Evolutionary conservation across 2,888 invertebrate genomes (phyloP).

Genomic region (Plutella xylostella): DNA sequence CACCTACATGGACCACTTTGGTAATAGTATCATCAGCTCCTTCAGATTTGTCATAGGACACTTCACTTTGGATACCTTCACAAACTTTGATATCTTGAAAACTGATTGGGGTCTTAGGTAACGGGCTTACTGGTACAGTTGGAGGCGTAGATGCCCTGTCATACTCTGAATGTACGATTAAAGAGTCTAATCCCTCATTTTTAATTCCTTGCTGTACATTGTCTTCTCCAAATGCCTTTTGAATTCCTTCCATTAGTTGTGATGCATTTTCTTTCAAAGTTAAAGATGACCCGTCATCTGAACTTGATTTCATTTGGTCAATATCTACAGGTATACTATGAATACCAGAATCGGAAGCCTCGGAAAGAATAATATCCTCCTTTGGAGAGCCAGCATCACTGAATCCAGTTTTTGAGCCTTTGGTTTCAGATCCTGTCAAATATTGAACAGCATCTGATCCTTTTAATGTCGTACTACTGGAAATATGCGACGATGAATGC

Average conservation of each 20-base stretch:
- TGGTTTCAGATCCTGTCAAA: neutral
- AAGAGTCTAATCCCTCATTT: slow-evolving; percentile 39
- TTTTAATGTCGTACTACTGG: slow-evolving; percentile 26
- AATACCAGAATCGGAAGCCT: slow-evolving; percentile 38
- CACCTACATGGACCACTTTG: slow-evolving; percentile 64
- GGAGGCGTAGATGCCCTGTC: slow-evolving; percentile 72
- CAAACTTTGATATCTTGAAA: slow-evolving; percentile 49
- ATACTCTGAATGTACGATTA: slow-evolving; percentile 27
- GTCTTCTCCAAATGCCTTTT: slow-evolving; percentile 50
- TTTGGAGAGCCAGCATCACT: slow-evolving; percentile 26
- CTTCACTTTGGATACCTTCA: slow-evolving; percentile 52
- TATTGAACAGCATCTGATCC: slow-evolving; percentile 16
- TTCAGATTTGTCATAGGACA: slow-evolving; percentile 50
- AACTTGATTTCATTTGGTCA: slow-evolving; percentile 17
- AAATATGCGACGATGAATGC: slow-evolving; percentile 21
- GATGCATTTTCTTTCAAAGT: slow-evolving; percentile 29
- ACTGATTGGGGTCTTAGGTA: slow-evolving; percentile 47
- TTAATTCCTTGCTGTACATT: slow-evolving; percentile 56
- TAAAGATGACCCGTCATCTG: slow-evolving; percentile 19
- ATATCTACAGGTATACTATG: slow-evolving; percentile 36
- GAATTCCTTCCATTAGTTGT: slow-evolving; percentile 40
- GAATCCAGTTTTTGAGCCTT: slow-evolving; percentile 14
- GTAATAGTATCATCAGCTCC: slow-evolving; percentile 58
- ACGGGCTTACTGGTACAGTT: slow-evolving; percentile 76
- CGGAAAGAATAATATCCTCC: slow-evolving; percentile 33